A percentile compares a stretch with the other conserved stretches of the same genome.
Evolutionary conservation across 2,113 vertebrate genomes (phyloP).

Genomic region (Cnemophilus loriae): DNA sequence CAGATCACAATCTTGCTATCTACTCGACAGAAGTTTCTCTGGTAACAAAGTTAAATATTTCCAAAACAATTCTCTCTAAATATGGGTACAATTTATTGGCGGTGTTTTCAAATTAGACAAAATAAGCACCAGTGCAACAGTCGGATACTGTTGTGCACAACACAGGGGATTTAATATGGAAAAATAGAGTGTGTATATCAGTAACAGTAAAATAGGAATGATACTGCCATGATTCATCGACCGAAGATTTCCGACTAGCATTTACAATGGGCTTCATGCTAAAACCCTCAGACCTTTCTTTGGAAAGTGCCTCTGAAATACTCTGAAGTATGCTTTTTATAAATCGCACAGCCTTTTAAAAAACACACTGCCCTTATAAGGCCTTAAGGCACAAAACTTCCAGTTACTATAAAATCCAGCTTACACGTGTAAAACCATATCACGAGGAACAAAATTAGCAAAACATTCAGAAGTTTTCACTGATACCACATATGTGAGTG

Average conservation of each 20-base stretch:
- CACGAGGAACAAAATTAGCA: neutral
- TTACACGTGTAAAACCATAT: neutral
- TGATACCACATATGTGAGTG: neutral
- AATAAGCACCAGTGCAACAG: constrained; percentile 21
- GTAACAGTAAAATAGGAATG: neutral
- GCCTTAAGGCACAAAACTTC: neutral
- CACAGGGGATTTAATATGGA: neutral
- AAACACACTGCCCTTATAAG: neutral
- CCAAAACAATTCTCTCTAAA: constrained; percentile 57
- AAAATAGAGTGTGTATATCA: neutral
- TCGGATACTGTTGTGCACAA: neutral
- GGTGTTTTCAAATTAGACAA: constrained; percentile 34
- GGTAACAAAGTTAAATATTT: constrained; percentile 60
- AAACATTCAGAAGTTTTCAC: neutral
- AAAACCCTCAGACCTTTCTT: constrained; percentile 8
- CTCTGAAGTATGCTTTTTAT: constrained; percentile 16
- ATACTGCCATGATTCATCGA: neutral
- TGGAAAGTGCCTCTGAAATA: constrained; percentile 4
- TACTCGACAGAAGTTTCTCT: constrained; percentile 30
- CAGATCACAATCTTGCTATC: constrained; percentile 9
- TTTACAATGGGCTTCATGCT: neutral
- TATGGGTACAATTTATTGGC: neutral
- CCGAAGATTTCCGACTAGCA: neutral
- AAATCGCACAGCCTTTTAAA: constrained; percentile 16
- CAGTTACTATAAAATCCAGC: neutral